A percentile compares a stretch with the other conserved stretches of the same genome.
phyloP scores from a whole-genome alignment of 1,140 invertebrate genomes.

The Hycleus phaleratus region DNA sequence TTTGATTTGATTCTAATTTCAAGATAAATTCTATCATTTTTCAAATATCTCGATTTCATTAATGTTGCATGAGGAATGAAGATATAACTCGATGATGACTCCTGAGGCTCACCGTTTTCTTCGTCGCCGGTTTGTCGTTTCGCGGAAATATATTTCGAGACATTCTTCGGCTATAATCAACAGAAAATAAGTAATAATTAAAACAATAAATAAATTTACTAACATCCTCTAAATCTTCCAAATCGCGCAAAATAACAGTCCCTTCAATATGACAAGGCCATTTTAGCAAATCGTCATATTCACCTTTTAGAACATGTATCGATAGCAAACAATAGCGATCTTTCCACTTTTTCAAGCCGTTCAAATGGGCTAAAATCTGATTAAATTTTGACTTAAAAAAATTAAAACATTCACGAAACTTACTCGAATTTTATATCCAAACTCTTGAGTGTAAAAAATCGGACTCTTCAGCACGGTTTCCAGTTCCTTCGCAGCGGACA shows the following conservation, averaged over 20 bases:
- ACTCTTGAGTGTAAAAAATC: slow-evolving; percentile 57
- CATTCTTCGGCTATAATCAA: slow-evolving; percentile 37
- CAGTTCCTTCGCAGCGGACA: slow-evolving; percentile 57
- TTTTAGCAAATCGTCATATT: slow-evolving; percentile 58
- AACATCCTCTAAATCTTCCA: slow-evolving; percentile 28
- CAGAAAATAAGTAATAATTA: background rate
- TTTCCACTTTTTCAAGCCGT: slow-evolving; percentile 65
- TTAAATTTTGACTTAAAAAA: slow-evolving; percentile 13
- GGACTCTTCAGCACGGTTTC: slow-evolving; percentile 53
- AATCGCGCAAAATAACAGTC: slow-evolving; percentile 55
- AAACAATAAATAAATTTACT: slow-evolving; percentile 32
- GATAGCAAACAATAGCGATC: slow-evolving; percentile 60
- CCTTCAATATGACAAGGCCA: slow-evolving; percentile 61
- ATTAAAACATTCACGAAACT: slow-evolving; percentile 19
- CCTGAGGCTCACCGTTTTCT: slow-evolving; percentile 43
- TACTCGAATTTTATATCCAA: slow-evolving; percentile 63
- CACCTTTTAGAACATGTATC: slow-evolving; percentile 54
- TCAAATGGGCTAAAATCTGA: slow-evolving; percentile 57
- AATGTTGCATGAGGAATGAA: slow-evolving; percentile 63
- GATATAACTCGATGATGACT: slow-evolving; percentile 57
- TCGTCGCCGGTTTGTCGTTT: slow-evolving; percentile 42
- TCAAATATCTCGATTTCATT: slow-evolving; percentile 55
- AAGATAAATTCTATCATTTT: slow-evolving; percentile 56
- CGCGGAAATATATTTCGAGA: slow-evolving; percentile 46
- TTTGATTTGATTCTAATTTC: slow-evolving; percentile 47